Evolutionary conservation across 2,888 invertebrate genomes (phyloP).

Genomic region (Lamellibrachia satsuma): DNA sequence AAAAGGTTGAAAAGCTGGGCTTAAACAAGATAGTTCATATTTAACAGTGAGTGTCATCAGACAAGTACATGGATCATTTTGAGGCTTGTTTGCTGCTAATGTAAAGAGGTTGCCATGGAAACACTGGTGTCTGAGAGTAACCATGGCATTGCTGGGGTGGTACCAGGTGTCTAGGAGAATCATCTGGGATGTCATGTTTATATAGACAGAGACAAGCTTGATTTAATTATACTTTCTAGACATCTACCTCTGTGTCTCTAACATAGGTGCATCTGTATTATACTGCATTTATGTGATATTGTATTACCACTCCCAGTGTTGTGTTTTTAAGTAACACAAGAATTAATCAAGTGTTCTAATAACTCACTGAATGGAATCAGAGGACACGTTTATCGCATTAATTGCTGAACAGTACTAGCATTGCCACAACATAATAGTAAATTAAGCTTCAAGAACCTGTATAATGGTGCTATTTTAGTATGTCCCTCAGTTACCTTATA

Average conservation of each 20-base stretch:
- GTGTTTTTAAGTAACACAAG: not conserved
- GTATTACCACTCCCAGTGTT: not conserved
- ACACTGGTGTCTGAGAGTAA: not conserved
- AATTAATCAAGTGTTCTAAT: not conserved
- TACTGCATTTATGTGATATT: not conserved
- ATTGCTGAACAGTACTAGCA: not conserved
- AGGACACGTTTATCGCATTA: not conserved
- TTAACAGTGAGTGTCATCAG: not conserved
- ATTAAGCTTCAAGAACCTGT: not conserved
- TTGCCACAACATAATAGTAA: not conserved
- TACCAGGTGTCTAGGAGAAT: not conserved
- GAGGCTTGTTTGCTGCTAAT: not conserved
- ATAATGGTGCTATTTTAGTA: no score
- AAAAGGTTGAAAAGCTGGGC: not conserved
- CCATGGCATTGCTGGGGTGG: not conserved
- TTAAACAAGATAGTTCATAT: not conserved
- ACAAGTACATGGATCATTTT: not conserved
- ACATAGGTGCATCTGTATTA: not conserved
- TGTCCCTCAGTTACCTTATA: no score
- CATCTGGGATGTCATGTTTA: not conserved
- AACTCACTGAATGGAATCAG: not conserved
- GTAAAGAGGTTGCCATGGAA: not conserved
- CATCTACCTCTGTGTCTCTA: not conserved
- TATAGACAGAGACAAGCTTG: not conserved
- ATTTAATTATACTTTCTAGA: not conserved